Evolutionary conservation across 2,888 invertebrate genomes (phyloP).

Genomic region (Xestia sexstrigata): DNA sequence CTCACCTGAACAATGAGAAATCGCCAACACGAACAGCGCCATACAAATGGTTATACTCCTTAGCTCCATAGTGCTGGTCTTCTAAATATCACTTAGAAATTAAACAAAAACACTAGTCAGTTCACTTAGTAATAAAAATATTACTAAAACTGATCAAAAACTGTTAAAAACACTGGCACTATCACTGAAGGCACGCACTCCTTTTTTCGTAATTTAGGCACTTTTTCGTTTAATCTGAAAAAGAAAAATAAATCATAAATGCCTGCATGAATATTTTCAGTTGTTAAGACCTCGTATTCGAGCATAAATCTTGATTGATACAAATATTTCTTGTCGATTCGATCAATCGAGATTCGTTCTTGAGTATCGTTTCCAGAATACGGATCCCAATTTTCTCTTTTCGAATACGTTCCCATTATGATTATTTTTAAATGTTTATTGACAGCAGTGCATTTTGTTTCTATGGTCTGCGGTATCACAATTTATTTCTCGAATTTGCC

Average conservation of each 20-base stretch:
- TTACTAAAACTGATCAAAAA: conserved; percentile 67
- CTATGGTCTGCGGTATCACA: conserved; percentile 2
- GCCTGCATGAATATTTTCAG: not conserved
- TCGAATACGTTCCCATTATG: conserved; percentile 43
- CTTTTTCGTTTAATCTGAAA: conserved; percentile 80
- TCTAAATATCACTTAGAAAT: conserved; percentile 70
- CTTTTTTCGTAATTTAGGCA: conserved; percentile 78
- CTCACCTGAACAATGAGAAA: conserved; percentile 84
- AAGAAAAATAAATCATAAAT: conserved; percentile 55
- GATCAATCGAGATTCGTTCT: not conserved
- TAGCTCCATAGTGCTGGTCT: conserved; percentile 78
- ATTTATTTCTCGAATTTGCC: not conserved
- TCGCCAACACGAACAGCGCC: conserved; percentile 78
- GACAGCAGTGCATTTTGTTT: conserved; percentile 48
- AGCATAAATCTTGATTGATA: not conserved
- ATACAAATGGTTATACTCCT: conserved; percentile 77
- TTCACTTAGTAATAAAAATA: conserved; percentile 69
- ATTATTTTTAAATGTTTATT: not conserved
- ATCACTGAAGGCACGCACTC: conserved; percentile 88
- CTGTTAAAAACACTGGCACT: conserved; percentile 77
- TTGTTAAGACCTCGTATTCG: not conserved
- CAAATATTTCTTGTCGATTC: not conserved
- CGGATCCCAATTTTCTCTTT: not conserved
- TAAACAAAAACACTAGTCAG: conserved; percentile 70
- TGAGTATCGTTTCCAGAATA: conserved; percentile 16